Evolutionary conservation across 2,888 invertebrate species (phyloP).

Genomic region (Parnassius orleans): DNA sequence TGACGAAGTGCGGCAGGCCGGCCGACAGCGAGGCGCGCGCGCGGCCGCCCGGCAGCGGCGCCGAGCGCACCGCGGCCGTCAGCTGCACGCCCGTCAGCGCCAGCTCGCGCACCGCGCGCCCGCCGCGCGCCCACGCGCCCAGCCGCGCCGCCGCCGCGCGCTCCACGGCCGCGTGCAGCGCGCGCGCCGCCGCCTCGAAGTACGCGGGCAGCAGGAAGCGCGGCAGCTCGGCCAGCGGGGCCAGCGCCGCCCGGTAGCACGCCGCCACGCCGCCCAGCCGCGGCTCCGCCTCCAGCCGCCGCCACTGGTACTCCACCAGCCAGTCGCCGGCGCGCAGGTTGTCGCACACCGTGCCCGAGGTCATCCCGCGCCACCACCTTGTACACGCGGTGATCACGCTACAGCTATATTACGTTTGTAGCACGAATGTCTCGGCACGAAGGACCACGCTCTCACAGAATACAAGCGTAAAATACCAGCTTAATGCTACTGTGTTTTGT

Average conservation of each 20-base stretch:
- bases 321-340: conserved; percentile 97
- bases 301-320: conserved; percentile 92
- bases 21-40: conserved; percentile 65
- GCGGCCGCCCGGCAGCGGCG: conserved; percentile 90
- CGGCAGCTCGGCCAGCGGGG: conserved; percentile 88
- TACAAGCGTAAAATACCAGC: no score
- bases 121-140: conserved; percentile 81
- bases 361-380: conserved; percentile 81
- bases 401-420: no score
- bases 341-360: conserved; percentile 95
- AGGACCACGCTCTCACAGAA: no score
- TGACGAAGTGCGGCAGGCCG: conserved; percentile 96
- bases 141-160: conserved; percentile 74
- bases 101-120: conserved; percentile 87
- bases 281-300: conserved; percentile 83
- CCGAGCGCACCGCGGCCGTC: conserved; percentile 86
- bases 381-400: no score
- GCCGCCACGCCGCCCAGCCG: conserved; percentile 48
- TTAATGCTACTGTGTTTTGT: no score
- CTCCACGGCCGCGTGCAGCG: conserved; percentile 42
- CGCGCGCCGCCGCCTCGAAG: conserved; percentile 84
- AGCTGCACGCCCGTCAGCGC: conserved; percentile 94
- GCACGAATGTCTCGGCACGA: no score
- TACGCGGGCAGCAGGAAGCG: conserved; percentile 95
- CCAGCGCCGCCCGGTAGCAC: conserved; percentile 70